A percentile compares a stretch with the other conserved stretches of the same genome.
These are phyloP conservation scores for Panurus biarmicus DNA, from an alignment of 2,113 vertebrate species.

Conservation along the genomic window DNA sequence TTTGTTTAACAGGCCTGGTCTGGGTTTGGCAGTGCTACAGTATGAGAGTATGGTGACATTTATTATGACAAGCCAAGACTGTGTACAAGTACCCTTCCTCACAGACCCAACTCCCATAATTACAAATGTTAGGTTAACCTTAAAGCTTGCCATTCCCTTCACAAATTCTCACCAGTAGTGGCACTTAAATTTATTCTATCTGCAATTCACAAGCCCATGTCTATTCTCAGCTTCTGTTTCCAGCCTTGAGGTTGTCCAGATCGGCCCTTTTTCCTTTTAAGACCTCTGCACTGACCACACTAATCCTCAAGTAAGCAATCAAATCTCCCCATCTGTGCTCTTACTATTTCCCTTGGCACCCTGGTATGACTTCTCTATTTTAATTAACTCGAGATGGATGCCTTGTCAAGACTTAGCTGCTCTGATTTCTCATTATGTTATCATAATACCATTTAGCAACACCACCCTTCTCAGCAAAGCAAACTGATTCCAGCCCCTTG, in stretches of 20 bases:
- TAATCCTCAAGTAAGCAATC: slow-evolving; percentile 41
- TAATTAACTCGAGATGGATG: slow-evolving; percentile 4
- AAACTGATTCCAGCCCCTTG: background rate
- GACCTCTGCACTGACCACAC: background rate
- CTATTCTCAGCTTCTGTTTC: background rate
- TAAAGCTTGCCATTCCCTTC: background rate
- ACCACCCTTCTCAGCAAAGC: background rate
- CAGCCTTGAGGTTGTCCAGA: background rate
- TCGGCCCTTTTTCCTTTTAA: slow-evolving; percentile 32
- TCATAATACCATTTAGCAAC: slow-evolving; percentile 35
- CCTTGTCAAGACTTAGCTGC: slow-evolving; percentile 23
- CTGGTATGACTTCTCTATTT: background rate
- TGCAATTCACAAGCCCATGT: background rate
- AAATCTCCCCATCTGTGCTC: slow-evolving; percentile 43
- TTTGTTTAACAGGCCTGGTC: background rate
- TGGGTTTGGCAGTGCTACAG: background rate
- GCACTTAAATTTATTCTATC: background rate
- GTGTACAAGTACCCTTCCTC: background rate
- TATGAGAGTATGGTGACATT: background rate
- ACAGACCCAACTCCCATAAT: background rate
- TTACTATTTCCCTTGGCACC: slow-evolving; percentile 9
- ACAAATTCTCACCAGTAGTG: background rate
- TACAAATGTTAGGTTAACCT: background rate
- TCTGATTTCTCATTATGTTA: slow-evolving; percentile 51
- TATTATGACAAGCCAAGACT: background rate